phyloP scores from a whole-genome alignment of 2,888 invertebrate species.

The Noctua fimbriata region DNA sequence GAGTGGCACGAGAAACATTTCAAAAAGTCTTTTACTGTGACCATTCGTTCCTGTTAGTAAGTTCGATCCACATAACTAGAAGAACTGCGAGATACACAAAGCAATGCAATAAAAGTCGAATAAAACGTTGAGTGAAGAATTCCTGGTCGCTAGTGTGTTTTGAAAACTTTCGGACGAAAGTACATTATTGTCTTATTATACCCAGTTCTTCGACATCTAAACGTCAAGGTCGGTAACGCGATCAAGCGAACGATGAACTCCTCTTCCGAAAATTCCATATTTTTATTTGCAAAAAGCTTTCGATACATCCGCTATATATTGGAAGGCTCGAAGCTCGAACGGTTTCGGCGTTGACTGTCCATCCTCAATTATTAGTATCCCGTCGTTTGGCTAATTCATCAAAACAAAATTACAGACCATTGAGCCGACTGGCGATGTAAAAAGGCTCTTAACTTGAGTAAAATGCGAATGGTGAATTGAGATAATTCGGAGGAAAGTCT shows the following conservation, averaged over 20 bases:
- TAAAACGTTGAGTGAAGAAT: constrained; percentile 36
- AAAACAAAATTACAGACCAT: constrained; percentile 83
- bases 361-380: constrained; percentile 80
- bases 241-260: constrained; percentile 76
- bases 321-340: constrained; percentile 75
- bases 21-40: constrained; percentile 14
- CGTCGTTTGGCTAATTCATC: constrained; percentile 84
- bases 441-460: constrained; percentile 65
- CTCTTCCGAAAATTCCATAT: constrained; percentile 70
- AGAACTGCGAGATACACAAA: constrained; percentile 24
- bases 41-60: constrained; percentile 19
- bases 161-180: constrained; percentile 52
- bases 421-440: constrained; percentile 72
- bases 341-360: constrained; percentile 71
- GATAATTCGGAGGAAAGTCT: constrained; percentile 45
- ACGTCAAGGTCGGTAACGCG: constrained; percentile 70
- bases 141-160: constrained; percentile 23
- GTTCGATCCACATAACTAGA: constrained; percentile 32
- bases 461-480: constrained; percentile 51
- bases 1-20: constrained; percentile 20
- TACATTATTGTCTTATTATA: constrained; percentile 23
- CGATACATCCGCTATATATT: constrained; percentile 81
- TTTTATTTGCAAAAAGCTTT: constrained; percentile 77
- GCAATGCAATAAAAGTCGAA: constrained; percentile 34
- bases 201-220: constrained; percentile 58